A percentile compares a stretch with the other conserved stretches of the same genome.
These are phyloP conservation scores for Mohoua ochrocephala DNA, from an alignment of 2,113 vertebrate species.

Conservation along the genomic window DNA sequence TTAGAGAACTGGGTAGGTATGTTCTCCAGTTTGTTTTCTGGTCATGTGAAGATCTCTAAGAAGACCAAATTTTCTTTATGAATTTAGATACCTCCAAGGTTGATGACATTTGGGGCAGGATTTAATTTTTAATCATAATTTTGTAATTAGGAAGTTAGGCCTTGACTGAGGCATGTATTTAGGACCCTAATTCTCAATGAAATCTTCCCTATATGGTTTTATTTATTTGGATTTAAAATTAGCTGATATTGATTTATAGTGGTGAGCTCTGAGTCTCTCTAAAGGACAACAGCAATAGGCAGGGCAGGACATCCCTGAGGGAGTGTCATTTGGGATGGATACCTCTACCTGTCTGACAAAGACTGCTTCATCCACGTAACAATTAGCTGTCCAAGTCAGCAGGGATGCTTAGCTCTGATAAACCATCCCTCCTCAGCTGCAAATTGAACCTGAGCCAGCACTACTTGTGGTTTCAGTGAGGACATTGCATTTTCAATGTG, in stretches of 20 bases:
- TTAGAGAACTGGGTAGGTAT: background rate
- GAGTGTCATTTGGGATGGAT: background rate
- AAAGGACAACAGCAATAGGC: background rate
- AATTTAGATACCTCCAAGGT: background rate
- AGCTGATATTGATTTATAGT: background rate
- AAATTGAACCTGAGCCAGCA: background rate
- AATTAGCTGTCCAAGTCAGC: background rate
- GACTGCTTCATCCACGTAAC: background rate
- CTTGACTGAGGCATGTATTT: background rate
- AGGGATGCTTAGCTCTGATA: background rate
- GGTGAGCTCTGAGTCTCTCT: background rate
- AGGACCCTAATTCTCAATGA: background rate
- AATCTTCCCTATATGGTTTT: background rate
- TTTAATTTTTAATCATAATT: background rate
- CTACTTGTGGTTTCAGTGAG: background rate
- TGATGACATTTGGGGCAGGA: background rate
- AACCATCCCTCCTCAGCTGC: background rate
- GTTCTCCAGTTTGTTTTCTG: background rate
- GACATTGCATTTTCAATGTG: background rate
- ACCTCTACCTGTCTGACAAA: background rate
- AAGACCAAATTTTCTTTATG: background rate
- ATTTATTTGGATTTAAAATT: background rate
- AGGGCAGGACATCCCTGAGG: background rate
- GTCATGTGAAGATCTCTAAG: background rate
- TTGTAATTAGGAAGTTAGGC: background rate